phyloP scores from a whole-genome alignment of 2,888 invertebrate genomes.

The Artemia sinica region DNA sequence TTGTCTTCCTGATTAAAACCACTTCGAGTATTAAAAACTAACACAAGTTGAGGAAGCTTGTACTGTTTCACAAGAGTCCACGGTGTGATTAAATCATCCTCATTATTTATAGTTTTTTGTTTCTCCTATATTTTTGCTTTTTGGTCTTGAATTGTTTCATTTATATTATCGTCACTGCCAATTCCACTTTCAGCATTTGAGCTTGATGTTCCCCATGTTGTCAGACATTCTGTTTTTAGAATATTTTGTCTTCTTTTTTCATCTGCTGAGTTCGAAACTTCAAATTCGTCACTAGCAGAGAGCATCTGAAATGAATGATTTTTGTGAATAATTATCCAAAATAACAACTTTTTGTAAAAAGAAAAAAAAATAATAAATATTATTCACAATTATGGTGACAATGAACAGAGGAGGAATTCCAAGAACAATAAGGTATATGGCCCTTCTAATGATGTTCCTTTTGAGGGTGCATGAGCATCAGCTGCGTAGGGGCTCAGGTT shows the following conservation, averaged over 20 bases:
- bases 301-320: slow-evolving; percentile 5
- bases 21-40: slow-evolving; percentile 1
- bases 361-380: too few species aligned
- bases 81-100: neutral
- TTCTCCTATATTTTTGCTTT: neutral
- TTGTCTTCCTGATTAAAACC: neutral
- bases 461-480: too few species aligned
- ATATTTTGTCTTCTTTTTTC: neutral
- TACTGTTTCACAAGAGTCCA: neutral
- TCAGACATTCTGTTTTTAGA: neutral
- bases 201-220: slow-evolving; percentile 8
- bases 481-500: too few species aligned
- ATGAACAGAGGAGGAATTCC: too few species aligned
- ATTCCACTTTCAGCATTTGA: slow-evolving; percentile 2
- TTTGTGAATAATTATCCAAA: neutral
- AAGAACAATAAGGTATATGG: too few species aligned
- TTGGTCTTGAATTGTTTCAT: neutral
- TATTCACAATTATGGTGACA: too few species aligned
- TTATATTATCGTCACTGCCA: neutral
- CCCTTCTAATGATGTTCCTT: too few species aligned
- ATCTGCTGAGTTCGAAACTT: neutral
- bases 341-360: too few species aligned
- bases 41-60: neutral
- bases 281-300: neutral
- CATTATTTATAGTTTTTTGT: neutral